A percentile compares a stretch with the other conserved stretches of the same genome.
Evolutionary conservation across 2,888 invertebrate genomes (phyloP).

Genomic region (Drosophila neotestacea): DNA sequence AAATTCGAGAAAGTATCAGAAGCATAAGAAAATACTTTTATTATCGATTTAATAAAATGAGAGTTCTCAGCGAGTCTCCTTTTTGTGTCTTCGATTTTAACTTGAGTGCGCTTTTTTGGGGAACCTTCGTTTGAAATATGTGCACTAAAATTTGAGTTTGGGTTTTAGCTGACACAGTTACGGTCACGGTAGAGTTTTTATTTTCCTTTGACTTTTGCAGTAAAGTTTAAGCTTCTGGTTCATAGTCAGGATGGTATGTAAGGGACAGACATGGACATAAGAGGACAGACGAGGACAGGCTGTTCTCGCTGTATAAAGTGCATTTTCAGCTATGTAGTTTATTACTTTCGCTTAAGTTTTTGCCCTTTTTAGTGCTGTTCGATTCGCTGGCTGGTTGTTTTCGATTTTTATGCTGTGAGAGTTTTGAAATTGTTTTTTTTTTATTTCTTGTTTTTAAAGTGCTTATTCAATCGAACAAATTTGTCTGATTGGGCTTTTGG

Average conservation of each 20-base stretch:
- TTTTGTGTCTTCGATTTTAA: conserved; percentile 63
- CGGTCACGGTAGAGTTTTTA: conserved; percentile 60
- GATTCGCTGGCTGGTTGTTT: conserved; percentile 37
- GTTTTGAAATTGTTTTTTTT: conserved; percentile 17
- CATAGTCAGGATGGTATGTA: conserved; percentile 5
- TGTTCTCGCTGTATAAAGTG: conserved; percentile 46
- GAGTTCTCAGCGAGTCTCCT: conserved; percentile 33
- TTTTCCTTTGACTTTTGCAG: conserved; percentile 48
- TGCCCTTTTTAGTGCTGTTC: conserved; percentile 36
- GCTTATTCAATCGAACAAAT: conserved; percentile 51
- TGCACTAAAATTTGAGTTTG: conserved; percentile 37
- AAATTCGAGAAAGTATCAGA: not conserved
- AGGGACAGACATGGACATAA: not conserved
- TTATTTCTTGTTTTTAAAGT: conserved; percentile 39
- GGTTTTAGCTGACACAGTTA: conserved; percentile 68
- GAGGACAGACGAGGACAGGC: conserved; percentile 5
- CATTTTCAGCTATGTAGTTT: conserved; percentile 69
- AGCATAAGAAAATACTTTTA: not conserved
- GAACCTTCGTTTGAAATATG: conserved; percentile 37
- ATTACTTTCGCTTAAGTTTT: conserved; percentile 69
- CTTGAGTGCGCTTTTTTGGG: conserved; percentile 45
- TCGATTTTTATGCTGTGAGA: conserved; percentile 54
- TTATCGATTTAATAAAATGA: conserved; percentile 76
- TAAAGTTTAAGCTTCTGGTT: conserved; percentile 38
- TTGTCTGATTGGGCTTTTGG: conserved; percentile 47